Conservation (phyloP, 2,797 vertebrate species). For the Chromis chromis region DNA sequence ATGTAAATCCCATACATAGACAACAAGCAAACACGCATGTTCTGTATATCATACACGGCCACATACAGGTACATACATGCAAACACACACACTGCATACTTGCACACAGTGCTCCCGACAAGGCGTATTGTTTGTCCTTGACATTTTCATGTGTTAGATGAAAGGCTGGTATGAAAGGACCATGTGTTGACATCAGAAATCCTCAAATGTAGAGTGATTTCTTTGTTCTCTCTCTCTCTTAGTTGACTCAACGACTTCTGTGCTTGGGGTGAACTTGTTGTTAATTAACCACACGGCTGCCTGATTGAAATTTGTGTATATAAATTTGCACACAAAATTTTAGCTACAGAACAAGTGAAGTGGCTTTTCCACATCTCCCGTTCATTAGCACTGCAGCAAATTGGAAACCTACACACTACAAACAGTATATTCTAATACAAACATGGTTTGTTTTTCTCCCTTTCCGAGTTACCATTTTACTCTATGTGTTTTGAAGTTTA, state of each 20-base stretch:
- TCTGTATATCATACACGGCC: background rate
- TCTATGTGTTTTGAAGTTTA: slow-evolving; percentile 5
- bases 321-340: slow-evolving; percentile 43
- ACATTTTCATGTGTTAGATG: slow-evolving; percentile 70
- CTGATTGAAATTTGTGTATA: slow-evolving; percentile 53
- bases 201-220: slow-evolving; percentile 65
- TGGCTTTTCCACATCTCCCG: slow-evolving; percentile 21
- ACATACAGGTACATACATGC: background rate
- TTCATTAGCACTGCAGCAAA: slow-evolving; percentile 40
- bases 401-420: slow-evolving; percentile 1
- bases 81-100: slow-evolving; percentile 3
- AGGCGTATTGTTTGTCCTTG: slow-evolving; percentile 73
- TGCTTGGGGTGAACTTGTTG: slow-evolving; percentile 60
- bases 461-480: background rate
- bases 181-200: slow-evolving; percentile 71
- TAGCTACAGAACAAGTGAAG: slow-evolving; percentile 27
- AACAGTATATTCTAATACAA: slow-evolving; percentile 13
- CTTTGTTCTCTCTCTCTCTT: slow-evolving; percentile 65
- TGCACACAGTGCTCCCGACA: slow-evolving; percentile 34
- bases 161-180: slow-evolving; percentile 70
- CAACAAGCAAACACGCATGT: slow-evolving; percentile 4
- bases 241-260: slow-evolving; percentile 58
- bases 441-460: slow-evolving; percentile 17
- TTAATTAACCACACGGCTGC: slow-evolving; percentile 69
- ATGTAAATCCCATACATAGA: background rate